Evolutionary conservation across 2,888 invertebrate genomes (phyloP), one percentile per base, ranked within the genome.

Genomic region (Latrodectus elegans): DNA sequence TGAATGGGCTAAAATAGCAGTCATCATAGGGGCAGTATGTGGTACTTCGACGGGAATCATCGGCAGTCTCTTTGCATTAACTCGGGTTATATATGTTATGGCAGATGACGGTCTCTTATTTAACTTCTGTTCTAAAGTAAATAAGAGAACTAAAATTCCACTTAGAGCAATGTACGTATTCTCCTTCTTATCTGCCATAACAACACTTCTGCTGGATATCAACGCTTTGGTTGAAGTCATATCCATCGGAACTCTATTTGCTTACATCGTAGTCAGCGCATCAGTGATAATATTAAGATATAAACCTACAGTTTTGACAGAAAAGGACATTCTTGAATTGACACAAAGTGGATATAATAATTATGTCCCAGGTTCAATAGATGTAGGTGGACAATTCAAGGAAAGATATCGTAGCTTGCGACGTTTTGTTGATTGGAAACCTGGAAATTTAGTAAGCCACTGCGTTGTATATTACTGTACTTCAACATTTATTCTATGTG

Each of bases 201-300:
- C 97, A 89, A 97, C 97, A 8, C 92, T 97, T 67, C 92, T 97
- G 60, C 96, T 97, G 91, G 97, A 98, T 92, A 94, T 98, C 90
- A 95, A 96, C 90, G 97, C 97, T 90, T 93, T 98, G 68, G 97
- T 98, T 0, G 97, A 98, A 91, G 97, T 98, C 91, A 97, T 98
- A 96, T 97, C 97, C 1, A 97, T 98, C 91, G 91, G 92, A 0
- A 97, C 96, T 0, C 93, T 97, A 77, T 92, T 97, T 90, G 97
- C 97, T 0, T 97, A 97, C 92, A 97, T 97, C 2, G 97, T 97
- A 89, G 97, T 98, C 4, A 96, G 97, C 89, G 96, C 96, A 15
- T 95, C 96, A 88, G 96, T 97, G 10, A 96, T 98, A 80, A 95
- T 97, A 75, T 93, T 97, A 81, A 94, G 97, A 73, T 88, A 88